Evolutionary conservation across 2,797 vertebrate genomes (phyloP), one percentile per base, ranked within the genome.

Genomic region (Chaenodraco wilsoni): DNA sequence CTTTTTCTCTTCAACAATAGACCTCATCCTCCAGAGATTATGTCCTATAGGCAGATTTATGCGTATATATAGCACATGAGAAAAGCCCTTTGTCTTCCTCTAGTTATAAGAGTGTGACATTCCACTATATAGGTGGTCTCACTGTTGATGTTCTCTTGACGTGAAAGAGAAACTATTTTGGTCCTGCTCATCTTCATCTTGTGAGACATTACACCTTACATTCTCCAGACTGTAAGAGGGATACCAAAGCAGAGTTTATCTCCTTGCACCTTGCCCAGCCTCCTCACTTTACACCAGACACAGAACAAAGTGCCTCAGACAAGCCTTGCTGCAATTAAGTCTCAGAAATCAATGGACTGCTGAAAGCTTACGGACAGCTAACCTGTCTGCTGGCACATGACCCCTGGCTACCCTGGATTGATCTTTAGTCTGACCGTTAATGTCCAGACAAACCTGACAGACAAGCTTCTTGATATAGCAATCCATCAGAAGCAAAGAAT

Each of bases 361-460:
- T 91, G 87, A 90, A 85, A 91, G 79, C 85, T 78, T 79, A 80
- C 85, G 75, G 80, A 79, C 59, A 45, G 67, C 64, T 74, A 81
- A 82, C 82, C 75, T 67, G 65, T 76, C 56, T 85, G 81, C 76
- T 58, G 78, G 71, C 69, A 80, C 74, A 81, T 50, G 81, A 89
- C 74, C 66, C 21, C 55, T 37, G 46, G 46, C 44, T 66, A 40
- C 45, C 65, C 43, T 43, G 61, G 59, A 49, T 54, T 49, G 58
- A 65, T 67, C 40, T 72, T 50, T 31, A 51, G 44, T 59, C 43
- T 67, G 62, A 33, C 37, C 54, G 17, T 3, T 68, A 21, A 43
- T 52, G 62, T 64, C 54, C 75, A 69, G 51, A 63, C 46, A 58
- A 60, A 63, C 33, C 9, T 59, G 49, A 51, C 40, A 59, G 58